These are phyloP conservation scores for Zaprionus lachaisei DNA, from an alignment of 1,140 invertebrate species.

Conservation along the genomic window DNA sequence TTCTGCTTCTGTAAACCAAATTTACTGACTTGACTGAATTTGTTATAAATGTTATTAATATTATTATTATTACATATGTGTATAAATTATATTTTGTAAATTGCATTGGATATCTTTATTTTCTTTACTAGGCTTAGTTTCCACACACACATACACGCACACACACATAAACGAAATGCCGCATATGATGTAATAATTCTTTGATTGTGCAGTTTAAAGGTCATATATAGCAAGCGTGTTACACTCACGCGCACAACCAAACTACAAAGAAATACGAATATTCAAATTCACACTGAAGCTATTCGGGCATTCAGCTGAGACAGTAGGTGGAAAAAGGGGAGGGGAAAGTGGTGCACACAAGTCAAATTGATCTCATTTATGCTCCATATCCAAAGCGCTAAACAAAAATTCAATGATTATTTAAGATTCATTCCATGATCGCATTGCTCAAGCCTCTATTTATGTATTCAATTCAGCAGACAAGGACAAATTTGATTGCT, in stretches of 20 bases:
- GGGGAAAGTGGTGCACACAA: slow-evolving; percentile 27
- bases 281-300: slow-evolving; percentile 34
- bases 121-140: slow-evolving; percentile 46
- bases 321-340: background rate
- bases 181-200: slow-evolving; percentile 7
- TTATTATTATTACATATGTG: slow-evolving; percentile 67
- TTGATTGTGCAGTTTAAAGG: slow-evolving; percentile 28
- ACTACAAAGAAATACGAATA: background rate
- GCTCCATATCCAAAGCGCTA: slow-evolving; percentile 41
- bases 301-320: slow-evolving; percentile 35
- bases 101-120: slow-evolving; percentile 64
- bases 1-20: slow-evolving; percentile 78
- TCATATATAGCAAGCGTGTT: slow-evolving; percentile 5
- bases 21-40: slow-evolving; percentile 82
- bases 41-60: slow-evolving; percentile 80
- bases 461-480: slow-evolving; percentile 10
- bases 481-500: slow-evolving; percentile 29
- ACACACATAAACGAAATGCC: slow-evolving; percentile 17
- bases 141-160: slow-evolving; percentile 24
- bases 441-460: slow-evolving; percentile 41
- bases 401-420: slow-evolving; percentile 44
- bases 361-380: slow-evolving; percentile 55
- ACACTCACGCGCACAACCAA: background rate
- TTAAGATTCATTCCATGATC: slow-evolving; percentile 43
- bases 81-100: slow-evolving; percentile 77